phyloP scores from a whole-genome alignment of 2,113 vertebrate genomes.

The Pollimyrus isidori region DNA sequence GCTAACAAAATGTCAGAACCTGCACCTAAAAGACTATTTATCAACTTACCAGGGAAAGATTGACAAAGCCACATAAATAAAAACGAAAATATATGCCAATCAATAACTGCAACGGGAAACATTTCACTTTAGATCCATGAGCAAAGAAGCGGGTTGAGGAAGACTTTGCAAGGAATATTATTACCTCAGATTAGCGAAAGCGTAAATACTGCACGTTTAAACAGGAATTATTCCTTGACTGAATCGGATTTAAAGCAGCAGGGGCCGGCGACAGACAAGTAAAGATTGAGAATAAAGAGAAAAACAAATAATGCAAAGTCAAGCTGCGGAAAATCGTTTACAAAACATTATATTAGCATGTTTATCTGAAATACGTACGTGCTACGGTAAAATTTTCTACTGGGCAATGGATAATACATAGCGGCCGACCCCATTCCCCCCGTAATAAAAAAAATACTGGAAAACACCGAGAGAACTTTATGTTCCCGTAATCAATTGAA shows the following conservation, averaged over 20 bases:
- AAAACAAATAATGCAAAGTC: conserved; percentile 45
- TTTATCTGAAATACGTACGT: conserved; percentile 37
- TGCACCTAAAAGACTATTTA: background rate
- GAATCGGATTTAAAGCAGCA: conserved; percentile 52
- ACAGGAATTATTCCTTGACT: conserved; percentile 15
- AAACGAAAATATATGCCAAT: background rate
- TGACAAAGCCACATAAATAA: background rate
- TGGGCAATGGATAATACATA: background rate
- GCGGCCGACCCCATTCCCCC: background rate
- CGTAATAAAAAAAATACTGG: background rate
- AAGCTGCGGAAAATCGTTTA: conserved; percentile 52
- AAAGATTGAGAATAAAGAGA: conserved; percentile 47
- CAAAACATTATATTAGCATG: conserved; percentile 42
- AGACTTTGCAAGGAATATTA: background rate
- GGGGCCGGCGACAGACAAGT: conserved; percentile 43
- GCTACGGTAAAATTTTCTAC: conserved; percentile 5
- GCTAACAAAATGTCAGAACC: background rate
- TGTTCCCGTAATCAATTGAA: conserved; percentile 8
- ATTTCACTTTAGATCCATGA: background rate
- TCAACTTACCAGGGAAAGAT: background rate
- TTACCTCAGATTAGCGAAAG: background rate
- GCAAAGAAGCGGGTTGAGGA: background rate
- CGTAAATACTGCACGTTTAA: background rate
- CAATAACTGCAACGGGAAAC: background rate
- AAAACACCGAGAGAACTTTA: background rate